Conservation (phyloP, 2,797 vertebrate species). For the Ispidina lecontei region DNA sequence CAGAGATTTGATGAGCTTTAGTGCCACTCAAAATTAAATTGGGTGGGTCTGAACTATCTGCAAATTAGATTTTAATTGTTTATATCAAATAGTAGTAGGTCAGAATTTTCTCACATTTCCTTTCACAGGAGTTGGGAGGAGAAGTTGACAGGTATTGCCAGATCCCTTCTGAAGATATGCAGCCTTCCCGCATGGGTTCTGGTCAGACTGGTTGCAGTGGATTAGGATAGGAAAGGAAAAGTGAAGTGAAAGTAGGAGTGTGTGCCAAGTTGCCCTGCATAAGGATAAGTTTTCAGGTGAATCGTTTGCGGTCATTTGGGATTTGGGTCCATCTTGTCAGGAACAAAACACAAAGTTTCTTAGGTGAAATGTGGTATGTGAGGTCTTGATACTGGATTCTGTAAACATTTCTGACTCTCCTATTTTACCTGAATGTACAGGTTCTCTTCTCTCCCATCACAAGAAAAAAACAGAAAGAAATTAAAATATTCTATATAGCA, state of each 20-base stretch:
- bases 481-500: neutral
- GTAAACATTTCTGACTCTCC: neutral
- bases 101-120: conserved; percentile 3
- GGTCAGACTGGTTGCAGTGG: neutral
- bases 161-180: neutral
- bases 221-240: neutral
- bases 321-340: neutral
- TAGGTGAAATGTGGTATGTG: neutral
- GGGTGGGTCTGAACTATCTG: neutral
- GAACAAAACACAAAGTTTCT: neutral
- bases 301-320: neutral
- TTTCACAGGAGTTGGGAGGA: neutral
- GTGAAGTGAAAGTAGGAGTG: neutral
- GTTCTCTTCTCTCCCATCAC: rapidly evolving
- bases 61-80: conserved; percentile 56
- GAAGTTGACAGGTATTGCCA: neutral
- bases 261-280: rapidly evolving
- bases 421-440: neutral
- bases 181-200: neutral
- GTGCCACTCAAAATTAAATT: neutral
- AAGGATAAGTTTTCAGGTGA: neutral
- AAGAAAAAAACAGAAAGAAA: neutral
- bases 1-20: conserved; percentile 8
- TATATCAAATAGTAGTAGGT: neutral
- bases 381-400: neutral